Conservation (phyloP, 1,140 invertebrate species). For the Scylla paramamosain region DNA sequence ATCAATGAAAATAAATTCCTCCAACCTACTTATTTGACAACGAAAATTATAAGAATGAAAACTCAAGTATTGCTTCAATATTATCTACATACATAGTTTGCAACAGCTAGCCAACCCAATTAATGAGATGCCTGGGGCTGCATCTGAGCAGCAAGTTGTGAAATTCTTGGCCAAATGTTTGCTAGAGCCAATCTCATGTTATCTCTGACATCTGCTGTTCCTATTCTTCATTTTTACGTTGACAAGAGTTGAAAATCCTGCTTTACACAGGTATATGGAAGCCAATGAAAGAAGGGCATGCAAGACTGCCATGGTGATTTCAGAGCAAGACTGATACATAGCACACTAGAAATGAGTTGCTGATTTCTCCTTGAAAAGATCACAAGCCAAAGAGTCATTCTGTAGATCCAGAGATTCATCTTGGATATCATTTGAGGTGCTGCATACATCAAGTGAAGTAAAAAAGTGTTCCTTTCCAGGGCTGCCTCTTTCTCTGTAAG, state of each 20-base stretch:
- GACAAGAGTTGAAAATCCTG: conserved; percentile 41
- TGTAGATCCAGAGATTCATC: conserved; percentile 67
- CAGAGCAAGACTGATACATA: conserved; percentile 46
- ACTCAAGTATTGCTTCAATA: no score
- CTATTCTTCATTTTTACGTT: conserved; percentile 2
- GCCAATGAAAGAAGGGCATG: conserved; percentile 18
- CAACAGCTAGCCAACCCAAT: not conserved
- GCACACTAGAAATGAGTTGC: conserved; percentile 63
- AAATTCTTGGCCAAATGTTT: conserved; percentile 19
- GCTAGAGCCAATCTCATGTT: conserved; percentile 42
- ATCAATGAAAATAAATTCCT: no score
- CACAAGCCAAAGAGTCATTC: conserved; percentile 49
- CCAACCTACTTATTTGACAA: no score
- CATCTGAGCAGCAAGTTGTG: conserved; percentile 28
- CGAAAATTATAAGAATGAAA: no score
- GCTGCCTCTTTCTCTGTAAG: conserved; percentile 25
- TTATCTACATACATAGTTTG: no score
- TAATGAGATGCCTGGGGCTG: not conserved
- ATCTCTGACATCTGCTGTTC: not conserved
- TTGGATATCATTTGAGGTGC: conserved; percentile 64
- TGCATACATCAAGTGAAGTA: conserved; percentile 57
- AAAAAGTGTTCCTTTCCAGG: conserved; percentile 60
- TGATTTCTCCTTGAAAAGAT: conserved; percentile 54
- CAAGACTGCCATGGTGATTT: conserved; percentile 35
- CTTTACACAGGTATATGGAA: conserved; percentile 16